phyloP scores from a whole-genome alignment of 2,797 vertebrate species.

The Enteromius afrohamiltoni region DNA sequence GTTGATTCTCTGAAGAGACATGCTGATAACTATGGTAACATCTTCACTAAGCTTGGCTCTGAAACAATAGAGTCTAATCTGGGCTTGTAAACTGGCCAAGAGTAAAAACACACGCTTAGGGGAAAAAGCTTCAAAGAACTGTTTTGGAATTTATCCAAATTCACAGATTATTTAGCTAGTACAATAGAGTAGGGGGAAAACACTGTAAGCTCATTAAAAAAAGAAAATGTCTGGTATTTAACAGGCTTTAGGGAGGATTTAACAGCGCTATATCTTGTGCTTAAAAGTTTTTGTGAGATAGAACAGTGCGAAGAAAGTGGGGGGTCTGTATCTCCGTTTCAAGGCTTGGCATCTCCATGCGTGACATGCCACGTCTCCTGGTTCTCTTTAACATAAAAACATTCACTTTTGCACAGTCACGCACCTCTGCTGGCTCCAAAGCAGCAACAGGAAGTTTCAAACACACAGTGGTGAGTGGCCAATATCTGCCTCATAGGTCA shows the following conservation, averaged over 20 bases:
- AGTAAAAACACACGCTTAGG: conserved; percentile 59
- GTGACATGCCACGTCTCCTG: conserved; percentile 27
- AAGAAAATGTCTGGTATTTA: conserved; percentile 74
- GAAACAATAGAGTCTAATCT: conserved; percentile 67
- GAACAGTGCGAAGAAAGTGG: conserved; percentile 29
- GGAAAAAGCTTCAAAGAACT: conserved; percentile 63
- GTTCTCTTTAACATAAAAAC: conserved; percentile 47
- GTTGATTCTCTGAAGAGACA: conserved; percentile 54
- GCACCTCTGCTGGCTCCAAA: conserved; percentile 34
- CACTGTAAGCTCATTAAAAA: conserved; percentile 78
- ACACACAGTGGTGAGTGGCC: conserved; percentile 41
- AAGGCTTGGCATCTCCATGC: conserved; percentile 46
- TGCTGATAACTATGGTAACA: conserved; percentile 58
- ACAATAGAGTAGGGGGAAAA: conserved; percentile 67
- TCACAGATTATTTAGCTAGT: conserved; percentile 72
- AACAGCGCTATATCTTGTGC: conserved; percentile 70
- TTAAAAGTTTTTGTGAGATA: conserved; percentile 56
- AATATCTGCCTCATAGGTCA: conserved; percentile 40
- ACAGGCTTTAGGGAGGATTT: conserved; percentile 74
- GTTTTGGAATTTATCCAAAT: conserved; percentile 75
- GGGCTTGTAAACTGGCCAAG: conserved; percentile 63
- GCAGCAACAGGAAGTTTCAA: conserved; percentile 51
- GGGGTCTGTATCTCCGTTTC: conserved; percentile 39
- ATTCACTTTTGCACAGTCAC: conserved; percentile 43
- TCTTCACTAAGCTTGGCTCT: conserved; percentile 57